phyloP scores from a whole-genome alignment of 2,113 vertebrate genomes.

The Canis aureus region DNA sequence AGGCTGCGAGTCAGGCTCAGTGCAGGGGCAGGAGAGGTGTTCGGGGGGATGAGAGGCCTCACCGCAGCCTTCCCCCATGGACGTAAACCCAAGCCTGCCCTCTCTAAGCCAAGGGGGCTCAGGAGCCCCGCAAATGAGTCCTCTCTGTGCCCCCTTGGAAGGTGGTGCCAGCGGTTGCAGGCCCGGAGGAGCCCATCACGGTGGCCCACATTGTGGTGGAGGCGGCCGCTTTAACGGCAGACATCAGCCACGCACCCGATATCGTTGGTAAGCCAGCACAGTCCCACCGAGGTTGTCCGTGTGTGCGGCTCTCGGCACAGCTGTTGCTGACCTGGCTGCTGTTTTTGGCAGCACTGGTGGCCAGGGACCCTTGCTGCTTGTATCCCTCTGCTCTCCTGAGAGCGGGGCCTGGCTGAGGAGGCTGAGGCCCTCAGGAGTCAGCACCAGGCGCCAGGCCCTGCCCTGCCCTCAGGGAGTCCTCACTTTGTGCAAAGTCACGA shows the following conservation, averaged over 20 bases:
- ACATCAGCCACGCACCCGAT: constrained; percentile 79
- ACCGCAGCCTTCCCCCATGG: not conserved
- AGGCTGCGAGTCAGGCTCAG: not conserved
- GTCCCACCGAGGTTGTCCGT: not conserved
- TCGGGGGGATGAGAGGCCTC: not conserved
- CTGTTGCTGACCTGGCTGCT: not conserved
- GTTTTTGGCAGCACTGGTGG: not conserved
- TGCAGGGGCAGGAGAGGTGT: not conserved
- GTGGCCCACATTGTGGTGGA: constrained; percentile 90
- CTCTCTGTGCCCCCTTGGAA: not conserved
- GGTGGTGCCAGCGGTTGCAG: constrained; percentile 32
- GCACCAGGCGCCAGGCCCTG: not conserved
- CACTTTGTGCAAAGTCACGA: not conserved
- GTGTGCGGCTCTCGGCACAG: rapidly evolving
- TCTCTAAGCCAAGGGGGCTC: not conserved
- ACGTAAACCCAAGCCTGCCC: not conserved
- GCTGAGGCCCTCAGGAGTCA: not conserved
- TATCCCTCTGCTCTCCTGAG: not conserved
- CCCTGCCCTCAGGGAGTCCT: not conserved
- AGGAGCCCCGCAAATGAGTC: not conserved
- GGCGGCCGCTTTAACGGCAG: constrained; percentile 85
- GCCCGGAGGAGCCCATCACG: constrained; percentile 87
- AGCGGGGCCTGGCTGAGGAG: not conserved
- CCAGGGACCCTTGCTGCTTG: not conserved
- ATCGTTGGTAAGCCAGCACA: constrained; percentile 84